These are phyloP conservation scores for Hirtodrosophila histrioides DNA, from an alignment of 2,888 invertebrate species.

Conservation along the genomic window DNA sequence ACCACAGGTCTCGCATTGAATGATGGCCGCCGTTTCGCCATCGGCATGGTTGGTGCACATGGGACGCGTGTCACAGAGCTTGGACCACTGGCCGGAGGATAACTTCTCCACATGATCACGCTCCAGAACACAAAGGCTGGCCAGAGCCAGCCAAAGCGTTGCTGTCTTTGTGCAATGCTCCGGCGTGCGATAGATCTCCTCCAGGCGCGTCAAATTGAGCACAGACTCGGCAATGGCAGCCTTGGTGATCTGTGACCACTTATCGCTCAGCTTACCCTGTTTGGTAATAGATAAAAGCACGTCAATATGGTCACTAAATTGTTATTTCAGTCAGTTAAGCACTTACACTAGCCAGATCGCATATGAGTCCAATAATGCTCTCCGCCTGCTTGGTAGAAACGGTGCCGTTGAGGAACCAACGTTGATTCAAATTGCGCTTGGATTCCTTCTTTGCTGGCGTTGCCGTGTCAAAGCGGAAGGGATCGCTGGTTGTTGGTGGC, in stretches of 20 bases:
- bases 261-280: slow-evolving; percentile 92
- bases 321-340: too few relatives aligned
- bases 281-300: too few relatives aligned
- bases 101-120: slow-evolving; percentile 94
- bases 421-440: slow-evolving; percentile 83
- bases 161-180: slow-evolving; percentile 92
- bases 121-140: slow-evolving; percentile 96
- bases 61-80: slow-evolving; percentile 87
- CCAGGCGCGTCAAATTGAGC: slow-evolving; percentile 91
- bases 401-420: slow-evolving; percentile 95
- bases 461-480: slow-evolving; percentile 72
- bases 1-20: slow-evolving; percentile 96
- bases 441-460: slow-evolving; percentile 75
- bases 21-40: slow-evolving; percentile 94
- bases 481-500: slow-evolving; percentile 24
- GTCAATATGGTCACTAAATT: too few relatives aligned
- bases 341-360: slow-evolving; percentile 95
- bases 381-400: slow-evolving; percentile 94
- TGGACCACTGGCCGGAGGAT: slow-evolving; percentile 92
- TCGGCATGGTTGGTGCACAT: slow-evolving; percentile 99
- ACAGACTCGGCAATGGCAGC: slow-evolving; percentile 95
- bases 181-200: slow-evolving; percentile 90
- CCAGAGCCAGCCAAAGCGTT: slow-evolving; percentile 95
- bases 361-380: slow-evolving; percentile 93
- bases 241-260: slow-evolving; percentile 95